Evolutionary conservation across 1,140 invertebrate genomes (phyloP), one percentile per base, ranked within the genome.

Genomic region (Whitmania pigra): DNA sequence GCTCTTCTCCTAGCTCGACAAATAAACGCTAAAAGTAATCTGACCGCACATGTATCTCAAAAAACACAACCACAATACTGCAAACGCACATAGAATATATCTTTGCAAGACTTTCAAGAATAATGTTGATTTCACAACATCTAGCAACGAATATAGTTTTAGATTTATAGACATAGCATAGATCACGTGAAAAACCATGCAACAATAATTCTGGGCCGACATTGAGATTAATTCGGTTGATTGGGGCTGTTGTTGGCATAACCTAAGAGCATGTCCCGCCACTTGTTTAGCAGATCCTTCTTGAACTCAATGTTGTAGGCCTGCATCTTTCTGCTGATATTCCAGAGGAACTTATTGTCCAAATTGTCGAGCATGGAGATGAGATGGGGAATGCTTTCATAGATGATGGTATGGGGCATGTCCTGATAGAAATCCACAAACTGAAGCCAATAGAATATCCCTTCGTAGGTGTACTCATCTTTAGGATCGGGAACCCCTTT

Each of bases 361-460:
- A 68, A 18, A n/a, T 68, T 68, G n/a, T 68, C 22, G 20, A 68
- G 40, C 29, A 36, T 68, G n/a, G n/a, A 22, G n/a, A 68, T 40
- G 40, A 68, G 67, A 17, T 68, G 29, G 2, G 67, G 67, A 36
- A 68, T 68, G 29, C 29, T 36, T 3, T 68, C 67, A n/a, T 29
- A 68, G 67, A 36, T 36, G 20, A 68, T 25, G 29, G 40, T 68
- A 20, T 68, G 27, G 7, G 67, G 67, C 29, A 68, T 36, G 15
- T 49, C 43, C 43, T 49, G 55, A 40, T 68, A 73, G 67, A 70
- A 73, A 53, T 75, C 74, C 20, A 69, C 67, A 55, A 71, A 73
- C 36, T 49, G 43, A 49, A 49, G 43, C 43, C 43, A 49, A 11
- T 49, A 49, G 15, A 49, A 49, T 11, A 74, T 67, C 0, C 73